These are phyloP conservation scores for Zaprionus davidi DNA, from an alignment of 1,140 invertebrate genomes.

Conservation along the genomic window DNA sequence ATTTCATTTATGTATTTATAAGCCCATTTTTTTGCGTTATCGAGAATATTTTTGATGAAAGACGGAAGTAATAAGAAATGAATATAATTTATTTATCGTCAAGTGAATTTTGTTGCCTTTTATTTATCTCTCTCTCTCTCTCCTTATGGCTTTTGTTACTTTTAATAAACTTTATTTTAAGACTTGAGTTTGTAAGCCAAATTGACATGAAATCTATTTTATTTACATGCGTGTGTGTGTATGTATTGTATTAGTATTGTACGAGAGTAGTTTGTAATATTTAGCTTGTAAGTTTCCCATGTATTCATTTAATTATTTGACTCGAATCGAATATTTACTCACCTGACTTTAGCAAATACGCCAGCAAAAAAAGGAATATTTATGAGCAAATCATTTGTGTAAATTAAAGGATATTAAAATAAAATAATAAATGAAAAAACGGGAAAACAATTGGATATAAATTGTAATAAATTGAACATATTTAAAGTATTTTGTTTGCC, in stretches of 20 bases:
- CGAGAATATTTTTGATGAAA: conserved; percentile 5
- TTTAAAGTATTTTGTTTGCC: not conserved
- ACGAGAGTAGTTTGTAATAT: conserved; percentile 11
- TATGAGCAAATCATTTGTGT: not conserved
- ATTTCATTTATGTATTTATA: conserved; percentile 16
- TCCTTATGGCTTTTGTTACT: conserved; percentile 26
- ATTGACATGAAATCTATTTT: conserved; percentile 14
- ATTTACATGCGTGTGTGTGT: not conserved
- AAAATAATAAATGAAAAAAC: not conserved
- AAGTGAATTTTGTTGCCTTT: conserved; percentile 38
- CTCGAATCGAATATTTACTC: conserved; percentile 12
- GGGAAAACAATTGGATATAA: not conserved
- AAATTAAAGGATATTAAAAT: not conserved
- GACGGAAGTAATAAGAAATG: conserved; percentile 11
- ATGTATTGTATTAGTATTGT: conserved; percentile 3
- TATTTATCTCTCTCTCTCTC: conserved; percentile 3
- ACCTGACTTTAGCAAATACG: conserved; percentile 23
- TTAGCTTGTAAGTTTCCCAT: conserved; percentile 33
- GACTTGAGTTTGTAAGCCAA: conserved; percentile 9
- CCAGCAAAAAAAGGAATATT: conserved; percentile 2
- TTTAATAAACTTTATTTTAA: conserved; percentile 8
- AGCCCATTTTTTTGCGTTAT: not conserved
- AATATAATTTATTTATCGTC: conserved; percentile 23
- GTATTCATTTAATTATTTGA: conserved; percentile 14
- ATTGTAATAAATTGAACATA: too few relatives aligned